Percentiles rank a stretch among this genome's conserved stretches.
Evolutionary conservation across 2,113 vertebrate genomes (phyloP).

Genomic region (Nansenia antarctica): DNA sequence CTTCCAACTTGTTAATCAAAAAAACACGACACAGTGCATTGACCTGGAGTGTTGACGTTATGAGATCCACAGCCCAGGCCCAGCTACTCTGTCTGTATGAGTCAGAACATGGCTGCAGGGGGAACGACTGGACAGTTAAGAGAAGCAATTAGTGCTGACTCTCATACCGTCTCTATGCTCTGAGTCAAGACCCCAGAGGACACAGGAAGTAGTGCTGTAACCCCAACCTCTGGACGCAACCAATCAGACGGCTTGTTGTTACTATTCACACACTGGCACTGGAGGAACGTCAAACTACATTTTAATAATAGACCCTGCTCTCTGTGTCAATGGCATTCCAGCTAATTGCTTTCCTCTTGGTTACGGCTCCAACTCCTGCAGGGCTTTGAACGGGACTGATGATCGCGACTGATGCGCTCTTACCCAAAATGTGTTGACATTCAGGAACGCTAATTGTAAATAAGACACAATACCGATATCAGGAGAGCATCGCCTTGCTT

Average conservation of each 20-base stretch:
- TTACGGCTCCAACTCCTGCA: no score
- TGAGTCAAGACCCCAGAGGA: slow-evolving; percentile 2
- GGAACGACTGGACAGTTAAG: slow-evolving; percentile 16
- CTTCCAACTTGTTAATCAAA: neutral
- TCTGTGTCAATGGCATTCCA: slow-evolving; percentile 17
- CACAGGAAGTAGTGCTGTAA: slow-evolving; percentile 8
- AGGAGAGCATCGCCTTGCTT: no score
- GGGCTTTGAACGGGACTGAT: no score
- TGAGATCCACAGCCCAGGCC: neutral
- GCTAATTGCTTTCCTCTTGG: neutral
- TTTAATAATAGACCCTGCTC: no score
- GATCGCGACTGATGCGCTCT: no score
- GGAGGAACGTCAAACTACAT: neutral
- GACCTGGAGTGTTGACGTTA: neutral
- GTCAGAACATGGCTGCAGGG: slow-evolving; percentile 13
- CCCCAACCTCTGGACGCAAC: neutral
- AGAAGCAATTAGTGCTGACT: slow-evolving; percentile 34
- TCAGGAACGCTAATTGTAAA: neutral
- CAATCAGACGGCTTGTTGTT: slow-evolving; percentile 12
- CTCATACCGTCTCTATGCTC: slow-evolving; percentile 16
- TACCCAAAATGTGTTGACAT: neutral
- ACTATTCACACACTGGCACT: slow-evolving; percentile 15
- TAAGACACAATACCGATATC: neutral
- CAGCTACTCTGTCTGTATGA: neutral
- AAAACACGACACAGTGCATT: neutral